Conservation (phyloP, 2,888 invertebrate genomes). For the Amitus sp. region DNA sequence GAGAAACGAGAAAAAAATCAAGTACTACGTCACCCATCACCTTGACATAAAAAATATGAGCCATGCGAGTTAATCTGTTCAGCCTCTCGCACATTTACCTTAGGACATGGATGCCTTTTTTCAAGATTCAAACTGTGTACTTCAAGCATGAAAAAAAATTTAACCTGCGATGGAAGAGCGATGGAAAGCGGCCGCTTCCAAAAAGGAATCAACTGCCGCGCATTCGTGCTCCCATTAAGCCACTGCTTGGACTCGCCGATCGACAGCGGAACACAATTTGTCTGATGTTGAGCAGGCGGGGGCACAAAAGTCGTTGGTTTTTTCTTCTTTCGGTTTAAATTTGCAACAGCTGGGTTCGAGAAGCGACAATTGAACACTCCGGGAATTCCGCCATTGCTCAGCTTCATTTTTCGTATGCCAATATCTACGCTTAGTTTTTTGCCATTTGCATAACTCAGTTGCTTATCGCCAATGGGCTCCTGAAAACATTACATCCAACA, state of each 20-base stretch:
- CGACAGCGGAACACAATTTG: constrained; percentile 52
- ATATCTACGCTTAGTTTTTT: constrained; percentile 50
- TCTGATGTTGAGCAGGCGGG: constrained; percentile 70
- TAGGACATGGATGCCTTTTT: no score
- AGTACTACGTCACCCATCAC: no score
- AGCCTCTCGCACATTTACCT: no score
- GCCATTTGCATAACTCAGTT: constrained; percentile 47
- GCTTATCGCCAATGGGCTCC: constrained; percentile 53
- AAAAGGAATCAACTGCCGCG: constrained; percentile 71
- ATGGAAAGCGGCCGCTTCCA: constrained; percentile 79
- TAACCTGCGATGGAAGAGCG: constrained; percentile 59
- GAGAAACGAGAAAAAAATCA: no score
- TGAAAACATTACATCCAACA: constrained; percentile 22
- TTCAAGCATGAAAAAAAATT: no score
- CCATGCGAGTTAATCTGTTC: no score
- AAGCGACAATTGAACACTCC: constrained; percentile 93
- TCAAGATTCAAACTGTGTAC: no score
- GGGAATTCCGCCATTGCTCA: constrained; percentile 70
- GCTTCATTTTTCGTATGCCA: constrained; percentile 53
- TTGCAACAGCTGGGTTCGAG: constrained; percentile 75
- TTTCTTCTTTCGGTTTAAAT: constrained; percentile 84
- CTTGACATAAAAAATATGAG: no score
- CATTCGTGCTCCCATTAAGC: constrained; percentile 51
- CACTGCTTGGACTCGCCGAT: constrained; percentile 54
- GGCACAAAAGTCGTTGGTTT: constrained; percentile 91